Conservation (phyloP, 2,113 vertebrate species). For the Clupea harengus region DNA sequence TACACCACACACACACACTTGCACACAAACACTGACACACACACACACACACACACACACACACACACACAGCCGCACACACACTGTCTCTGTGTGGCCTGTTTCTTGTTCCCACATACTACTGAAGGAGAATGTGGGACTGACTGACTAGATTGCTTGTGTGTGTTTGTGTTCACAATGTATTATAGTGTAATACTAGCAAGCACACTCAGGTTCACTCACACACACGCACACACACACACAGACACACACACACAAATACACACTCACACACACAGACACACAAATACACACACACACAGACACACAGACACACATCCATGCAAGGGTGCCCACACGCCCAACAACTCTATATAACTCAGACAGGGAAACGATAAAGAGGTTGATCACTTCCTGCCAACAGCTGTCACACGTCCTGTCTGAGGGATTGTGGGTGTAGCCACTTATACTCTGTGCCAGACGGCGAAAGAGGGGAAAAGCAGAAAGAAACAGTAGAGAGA, state of each 20-base stretch:
- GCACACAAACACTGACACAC: neutral
- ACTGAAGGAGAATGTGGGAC: neutral
- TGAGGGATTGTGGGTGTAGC: conserved; percentile 23
- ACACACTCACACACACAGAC: neutral
- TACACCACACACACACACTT: neutral
- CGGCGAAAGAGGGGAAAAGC: neutral
- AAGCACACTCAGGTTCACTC: neutral
- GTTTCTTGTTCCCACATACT: neutral
- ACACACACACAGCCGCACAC: neutral
- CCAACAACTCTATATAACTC: conserved; percentile 24
- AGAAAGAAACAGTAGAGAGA: neutral
- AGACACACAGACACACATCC: neutral
- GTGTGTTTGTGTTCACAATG: neutral
- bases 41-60: neutral
- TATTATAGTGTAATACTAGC: neutral
- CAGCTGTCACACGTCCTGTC: conserved; percentile 20
- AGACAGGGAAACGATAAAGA: conserved; percentile 46
- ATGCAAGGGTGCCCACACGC: neutral
- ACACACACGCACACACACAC: neutral
- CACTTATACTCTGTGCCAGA: neutral
- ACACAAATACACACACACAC: neutral
- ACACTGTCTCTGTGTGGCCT: neutral
- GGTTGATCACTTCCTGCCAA: conserved; percentile 35
- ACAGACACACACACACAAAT: neutral
- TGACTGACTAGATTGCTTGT: neutral